Evolutionary conservation across 2,888 invertebrate species (phyloP), one percentile per base, ranked within the genome.

Genomic region (Sabellastarte sp.): DNA sequence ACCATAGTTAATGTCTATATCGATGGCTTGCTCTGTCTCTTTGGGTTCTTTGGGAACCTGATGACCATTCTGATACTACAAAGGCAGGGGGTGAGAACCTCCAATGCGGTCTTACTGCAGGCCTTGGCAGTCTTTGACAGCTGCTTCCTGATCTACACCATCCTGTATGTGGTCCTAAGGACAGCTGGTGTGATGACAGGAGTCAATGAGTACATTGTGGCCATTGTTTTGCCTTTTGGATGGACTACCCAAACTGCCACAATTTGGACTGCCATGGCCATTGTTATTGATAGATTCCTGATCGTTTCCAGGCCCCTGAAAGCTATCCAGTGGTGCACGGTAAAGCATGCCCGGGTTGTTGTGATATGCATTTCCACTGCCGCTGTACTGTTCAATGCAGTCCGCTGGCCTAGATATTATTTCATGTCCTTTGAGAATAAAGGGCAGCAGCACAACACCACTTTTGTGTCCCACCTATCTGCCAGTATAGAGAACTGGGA

Each of bases 221-320:
- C 65, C 24, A 60, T 60, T 33, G 55, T 29, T n/a, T 32, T 65
- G 32, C 65, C 65, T 4, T 51, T 63, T 31, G 65, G 65, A 2
- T 65, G 65, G 65, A 60, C 63, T 1, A 50, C 58, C 20, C 65
- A 65, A 53, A 63, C 65, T 2, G 57, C 57, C n/a, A 60, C 51
- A 1, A 63, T 65, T 51, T 65, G 65, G 65, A 29, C 60, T 1
- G 60, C 57, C 1, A 60, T 56, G 31, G 33, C 51, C 10, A 20
- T 63, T 15, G 63, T 61, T n/a, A 50, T 59, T 1, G 65, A 63
- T 31, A 50, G 65, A n/a, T 63, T 57, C 41, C 33, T 65, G 20
- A 57, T 57, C 3, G 59, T 65, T 10, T 41, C 60, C 2, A 15
- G 53, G 32, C 65, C 65, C 1, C 63, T 65, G 31, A 56, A 53